Evolutionary conservation across 2,888 invertebrate genomes (phyloP).

Genomic region (Carabus problematicus): DNA sequence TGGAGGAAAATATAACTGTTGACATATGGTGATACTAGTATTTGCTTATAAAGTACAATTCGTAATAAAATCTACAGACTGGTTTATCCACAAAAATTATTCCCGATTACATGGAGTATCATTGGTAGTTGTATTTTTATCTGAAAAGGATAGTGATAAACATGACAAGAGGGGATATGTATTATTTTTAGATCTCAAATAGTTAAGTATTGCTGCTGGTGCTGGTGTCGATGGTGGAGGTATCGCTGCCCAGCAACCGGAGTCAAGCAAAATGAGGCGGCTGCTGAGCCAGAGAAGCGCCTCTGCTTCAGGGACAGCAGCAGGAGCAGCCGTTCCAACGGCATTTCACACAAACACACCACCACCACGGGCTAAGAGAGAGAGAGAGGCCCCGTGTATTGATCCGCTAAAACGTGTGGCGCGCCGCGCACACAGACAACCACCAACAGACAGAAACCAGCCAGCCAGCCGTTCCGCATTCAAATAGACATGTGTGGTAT

Average conservation of each 20-base stretch:
- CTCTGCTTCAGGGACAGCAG: constrained; percentile 8
- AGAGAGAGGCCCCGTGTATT: constrained; percentile 14
- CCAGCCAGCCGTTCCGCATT: constrained; percentile 2
- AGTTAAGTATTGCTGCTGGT: constrained; percentile 5
- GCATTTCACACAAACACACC: constrained; percentile 9
- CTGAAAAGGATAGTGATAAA: too few species aligned
- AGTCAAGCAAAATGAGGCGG: constrained; percentile 1
- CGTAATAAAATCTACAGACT: too few species aligned
- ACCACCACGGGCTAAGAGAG: background rate
- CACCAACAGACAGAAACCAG: too few species aligned
- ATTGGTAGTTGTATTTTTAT: too few species aligned
- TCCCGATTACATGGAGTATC: too few species aligned
- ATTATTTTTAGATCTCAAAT: background rate
- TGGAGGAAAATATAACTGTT: too few species aligned
- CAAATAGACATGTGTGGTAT: constrained; percentile 1
- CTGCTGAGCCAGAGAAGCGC: background rate
- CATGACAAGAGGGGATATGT: too few species aligned
- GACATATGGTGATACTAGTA: too few species aligned
- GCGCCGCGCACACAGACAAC: background rate
- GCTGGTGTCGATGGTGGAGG: background rate
- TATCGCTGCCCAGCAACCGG: constrained; percentile 8
- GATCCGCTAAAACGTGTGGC: constrained; percentile 7
- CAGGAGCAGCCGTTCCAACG: background rate
- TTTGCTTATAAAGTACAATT: too few species aligned
- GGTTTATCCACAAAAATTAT: too few species aligned